Evolutionary conservation across 2,113 vertebrate genomes (phyloP), one percentile per base, ranked within the genome.

Genomic region (Scalopus aquaticus): DNA sequence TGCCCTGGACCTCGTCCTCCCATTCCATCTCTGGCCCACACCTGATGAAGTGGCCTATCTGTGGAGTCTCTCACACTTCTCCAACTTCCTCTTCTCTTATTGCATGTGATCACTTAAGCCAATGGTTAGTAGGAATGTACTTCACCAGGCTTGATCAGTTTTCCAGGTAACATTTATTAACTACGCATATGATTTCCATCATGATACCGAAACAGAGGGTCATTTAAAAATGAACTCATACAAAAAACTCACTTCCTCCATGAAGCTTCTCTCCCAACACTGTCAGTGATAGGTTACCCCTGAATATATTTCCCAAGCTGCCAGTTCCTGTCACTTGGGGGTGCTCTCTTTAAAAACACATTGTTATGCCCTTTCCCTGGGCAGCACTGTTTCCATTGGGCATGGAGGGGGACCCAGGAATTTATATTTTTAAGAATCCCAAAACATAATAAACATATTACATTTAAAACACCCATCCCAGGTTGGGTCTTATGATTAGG

Each of bases 321-420:
- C 8, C n/a, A 20, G 85, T 16, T 64, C 17, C 28, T 42, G 4
- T 49, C 83, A 32, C 8, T 49, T 79, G 30, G 15, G 15, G 54
- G 6, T 24, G 9, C 39, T 49, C 15, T 37, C 30, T 77, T 77
- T 39, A 62, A 73, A 49, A 78, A 42, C 16, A 78, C 37, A 10
- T 4, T 3, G 56, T 26, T 42, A 0, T 30, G 2, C 13, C 16
- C 22, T 4, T 37, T 22, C 28, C 13, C 4, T n/a, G 28, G 39
- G 69, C 19, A 92, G 37, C 5, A 35, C 11, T 35, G 15, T 39
- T 88, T 92, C 35, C 11, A 35, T 26, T 85, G 35, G 17, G 16
- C 58, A 70, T 70, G 15, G 77, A 37, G 8, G 30, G 6, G 9
- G 44, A 6, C 26, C 69, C 51, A 60, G 44, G 16, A 86, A 94